Evolutionary conservation across 2,888 invertebrate genomes (phyloP), one percentile per base, ranked within the genome.

Genomic region (Muscina levida): DNA sequence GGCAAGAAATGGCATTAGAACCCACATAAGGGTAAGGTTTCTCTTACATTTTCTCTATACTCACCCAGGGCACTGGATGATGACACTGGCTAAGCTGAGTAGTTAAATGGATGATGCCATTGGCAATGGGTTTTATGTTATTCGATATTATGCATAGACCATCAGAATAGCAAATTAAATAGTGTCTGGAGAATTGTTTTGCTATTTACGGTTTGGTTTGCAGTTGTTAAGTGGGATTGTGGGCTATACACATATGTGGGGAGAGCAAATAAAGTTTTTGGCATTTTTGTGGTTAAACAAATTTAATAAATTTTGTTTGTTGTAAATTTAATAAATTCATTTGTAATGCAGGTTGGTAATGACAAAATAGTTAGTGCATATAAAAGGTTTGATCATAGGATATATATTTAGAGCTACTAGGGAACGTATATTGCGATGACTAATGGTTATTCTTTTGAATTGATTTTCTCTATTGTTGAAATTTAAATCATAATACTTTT

Each of bases 111-210:
- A 2, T 62, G 62, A 62, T 62, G 62, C n/a, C n/a, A n/a, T n/a
- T n/a, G n/a, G n/a, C n/a, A n/a, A 62, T 62, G 62, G 62, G 62
- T n/a, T 62, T 82, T 84, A 79, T 85, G 88, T 84, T 84, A 88
- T 88, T 88, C 87, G 87, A 88, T 88, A 88, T 85, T 77, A 85
- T 85, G 83, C 84, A 84, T 87, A 88, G 15, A 13, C 1, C 2
- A 11, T 22, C 39, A 57, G 57, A 62, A 88, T 87, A 87, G 87
- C 85, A 87, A 87, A 87, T 87, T 88, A 88, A 88, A 86, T 88
- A 87, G 87, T 87, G 81, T 81, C 77, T 77, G 62, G 72, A 48
- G 77, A 59, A 31, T 31, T 31, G 51, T 72, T 70, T 24, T 37
- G n/a, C 10, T 46, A 11, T 51, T 48, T 48, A n/a, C n/a, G n/a